Conservation (phyloP, 2,797 vertebrate species). For the Platyrinchus mystaceus region DNA sequence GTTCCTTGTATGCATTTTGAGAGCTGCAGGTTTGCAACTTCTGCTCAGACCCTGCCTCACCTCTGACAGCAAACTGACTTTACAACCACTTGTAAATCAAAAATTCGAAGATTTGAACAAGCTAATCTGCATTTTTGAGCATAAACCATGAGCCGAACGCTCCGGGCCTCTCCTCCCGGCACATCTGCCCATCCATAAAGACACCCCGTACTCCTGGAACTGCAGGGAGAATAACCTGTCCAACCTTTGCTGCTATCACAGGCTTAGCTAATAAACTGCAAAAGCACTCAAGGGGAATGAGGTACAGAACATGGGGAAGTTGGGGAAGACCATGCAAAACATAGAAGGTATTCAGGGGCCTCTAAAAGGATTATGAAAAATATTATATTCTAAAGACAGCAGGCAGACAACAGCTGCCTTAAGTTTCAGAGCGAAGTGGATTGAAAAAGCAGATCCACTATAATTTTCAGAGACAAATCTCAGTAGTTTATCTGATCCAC, state of each 20-base stretch:
- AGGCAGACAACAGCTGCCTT: constrained; percentile 68
- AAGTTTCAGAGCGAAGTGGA: constrained; percentile 57
- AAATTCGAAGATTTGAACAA: background rate
- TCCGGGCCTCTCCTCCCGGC: background rate
- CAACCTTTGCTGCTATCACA: background rate
- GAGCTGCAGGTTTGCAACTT: background rate
- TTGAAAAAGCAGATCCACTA: constrained; percentile 49
- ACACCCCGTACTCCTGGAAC: background rate
- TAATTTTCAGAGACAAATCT: constrained; percentile 73
- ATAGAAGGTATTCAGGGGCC: constrained; percentile 38
- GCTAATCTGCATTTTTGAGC: background rate
- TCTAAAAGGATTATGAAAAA: constrained; percentile 72
- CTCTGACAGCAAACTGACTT: background rate
- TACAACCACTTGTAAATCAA: background rate
- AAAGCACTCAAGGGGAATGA: background rate
- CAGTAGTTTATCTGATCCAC: constrained; percentile 68
- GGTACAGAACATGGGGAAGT: background rate
- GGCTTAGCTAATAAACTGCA: background rate
- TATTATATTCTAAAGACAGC: constrained; percentile 63
- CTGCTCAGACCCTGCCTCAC: background rate
- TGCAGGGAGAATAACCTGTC: background rate
- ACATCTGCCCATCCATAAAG: accelerated
- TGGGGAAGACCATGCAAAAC: constrained; percentile 17
- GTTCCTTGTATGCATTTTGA: background rate
- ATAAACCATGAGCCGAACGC: accelerated